Percentiles rank a stretch among this genome's conserved stretches.
Evolutionary conservation across 2,888 invertebrate genomes (phyloP).

Genomic region (Laspeyria flexula): DNA sequence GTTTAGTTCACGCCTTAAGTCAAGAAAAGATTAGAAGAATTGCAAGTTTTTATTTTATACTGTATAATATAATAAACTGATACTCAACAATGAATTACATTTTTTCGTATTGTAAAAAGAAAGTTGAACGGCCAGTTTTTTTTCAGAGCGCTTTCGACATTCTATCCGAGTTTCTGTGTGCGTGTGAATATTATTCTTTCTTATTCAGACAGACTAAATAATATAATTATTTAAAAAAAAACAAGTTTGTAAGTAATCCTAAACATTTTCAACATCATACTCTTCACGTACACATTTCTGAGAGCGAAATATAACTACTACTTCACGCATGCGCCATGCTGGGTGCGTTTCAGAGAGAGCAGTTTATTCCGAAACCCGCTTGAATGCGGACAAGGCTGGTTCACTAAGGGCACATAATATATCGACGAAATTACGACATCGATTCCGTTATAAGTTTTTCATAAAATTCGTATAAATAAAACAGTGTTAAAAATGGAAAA

Average conservation of each 20-base stretch:
- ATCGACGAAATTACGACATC: conserved; percentile 20
- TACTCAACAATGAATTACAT: too few relatives aligned
- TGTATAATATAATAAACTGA: too few relatives aligned
- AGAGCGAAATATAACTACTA: conserved; percentile 9
- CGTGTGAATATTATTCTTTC: too few relatives aligned
- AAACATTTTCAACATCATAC: neutral
- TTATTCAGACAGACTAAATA: too few relatives aligned
- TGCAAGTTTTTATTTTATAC: too few relatives aligned
- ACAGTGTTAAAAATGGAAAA: conserved; percentile 3
- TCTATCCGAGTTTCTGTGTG: too few relatives aligned
- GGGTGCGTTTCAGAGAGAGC: conserved; percentile 31
- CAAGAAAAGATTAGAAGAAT: too few relatives aligned
- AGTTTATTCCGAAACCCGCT: conserved; percentile 44
- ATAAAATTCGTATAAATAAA: neutral
- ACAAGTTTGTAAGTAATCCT: neutral
- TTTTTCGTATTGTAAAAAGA: too few relatives aligned
- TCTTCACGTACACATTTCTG: conserved; percentile 9
- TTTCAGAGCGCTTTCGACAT: too few relatives aligned
- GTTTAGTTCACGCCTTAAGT: too few relatives aligned
- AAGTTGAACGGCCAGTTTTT: too few relatives aligned
- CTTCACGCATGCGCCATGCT: conserved; percentile 39
- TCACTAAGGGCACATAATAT: conserved; percentile 2
- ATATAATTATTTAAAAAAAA: too few relatives aligned
- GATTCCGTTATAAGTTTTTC: conserved; percentile 5
- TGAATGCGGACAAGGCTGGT: conserved; percentile 33